Conservation (phyloP, 2,888 invertebrate species). For the Lomographa bimaculata region DNA sequence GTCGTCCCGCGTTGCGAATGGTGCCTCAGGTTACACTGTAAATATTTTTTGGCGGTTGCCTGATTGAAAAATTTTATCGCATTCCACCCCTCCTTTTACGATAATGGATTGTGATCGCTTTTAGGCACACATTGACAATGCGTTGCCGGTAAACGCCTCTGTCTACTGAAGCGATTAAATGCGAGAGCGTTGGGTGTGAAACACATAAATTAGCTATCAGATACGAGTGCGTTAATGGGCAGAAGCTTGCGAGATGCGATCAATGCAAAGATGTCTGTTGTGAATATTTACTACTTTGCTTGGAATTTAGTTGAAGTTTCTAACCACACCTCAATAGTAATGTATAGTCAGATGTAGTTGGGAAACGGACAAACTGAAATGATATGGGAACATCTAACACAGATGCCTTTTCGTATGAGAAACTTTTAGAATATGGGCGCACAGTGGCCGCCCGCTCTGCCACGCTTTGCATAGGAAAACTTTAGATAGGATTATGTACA, state of each 20-base stretch:
- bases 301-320: slow-evolving; percentile 28
- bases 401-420: slow-evolving; percentile 47
- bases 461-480: slow-evolving; percentile 43
- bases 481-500: slow-evolving; percentile 48
- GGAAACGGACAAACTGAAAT: slow-evolving; percentile 33
- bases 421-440: slow-evolving; percentile 49
- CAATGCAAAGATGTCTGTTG: slow-evolving; percentile 13
- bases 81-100: slow-evolving; percentile 66
- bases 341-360: slow-evolving; percentile 32
- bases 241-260: slow-evolving; percentile 9
- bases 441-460: slow-evolving; percentile 35
- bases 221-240: slow-evolving; percentile 4
- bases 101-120: slow-evolving; percentile 71
- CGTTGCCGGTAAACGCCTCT: slow-evolving; percentile 41
- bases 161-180: slow-evolving; percentile 36
- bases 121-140: slow-evolving; percentile 55
- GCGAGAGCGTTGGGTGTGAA: background rate
- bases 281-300: slow-evolving; percentile 11
- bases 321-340: slow-evolving; percentile 24
- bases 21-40: slow-evolving; percentile 79
- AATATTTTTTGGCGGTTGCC: slow-evolving; percentile 79
- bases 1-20: slow-evolving; percentile 62
- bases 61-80: slow-evolving; percentile 81
- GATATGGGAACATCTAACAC: slow-evolving; percentile 40
- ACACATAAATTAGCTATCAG: slow-evolving; percentile 12